Base-by-base conservation (phyloP, 1,140 invertebrate species). In the Sinella curviseta region DNA sequence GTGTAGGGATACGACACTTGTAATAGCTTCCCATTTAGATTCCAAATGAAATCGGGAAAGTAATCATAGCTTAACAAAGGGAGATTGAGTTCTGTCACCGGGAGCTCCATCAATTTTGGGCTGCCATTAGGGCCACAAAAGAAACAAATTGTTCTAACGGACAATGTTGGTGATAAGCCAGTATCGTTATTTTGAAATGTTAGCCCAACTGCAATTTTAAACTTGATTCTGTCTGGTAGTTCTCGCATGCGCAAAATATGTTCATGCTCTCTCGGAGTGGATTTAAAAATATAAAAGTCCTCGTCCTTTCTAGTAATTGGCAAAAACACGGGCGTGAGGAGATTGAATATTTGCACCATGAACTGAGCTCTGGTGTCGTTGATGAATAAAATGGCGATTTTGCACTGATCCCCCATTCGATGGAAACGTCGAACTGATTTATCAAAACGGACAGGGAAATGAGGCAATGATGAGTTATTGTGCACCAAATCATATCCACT, bases 231-330 rank as follows among this genome's bases (percentile, higher is more conserved):
- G 24, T 28, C 74, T n/a, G 79, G 79, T 12, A 80, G 31, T 74
- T 80, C 75, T 17, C 14, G 17, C 65, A 80, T 74, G 12, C 54
- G 36, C 16, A 80, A 48, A n/a, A 80, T 20, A 33, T 80, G 17
- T 2, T 77, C 35, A 65, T 73, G 75, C 17, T 55, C 20, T 1
- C 74, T 39, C 28, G 54, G 17, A 36, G 33, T 2, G 1, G 79
- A 77, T 35, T 77, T 34, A 48, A 80, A 80, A 35, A 80, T 77
- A 28, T 80, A 80, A 30, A 67, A 65, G 36, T 80, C 79, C 57
- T 80, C 75, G 67, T 80, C 79, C 39, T 80, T 80, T 34, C 76
- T 54, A 4, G 75, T 74, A 57, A 80, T 80, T 26, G 79, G 79
- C 20, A 74, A 77, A 60, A 67, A 80, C 17, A 80, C 79, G 20